phyloP scores from a whole-genome alignment of 2,113 vertebrate species.

The Trogon surrucura region DNA sequence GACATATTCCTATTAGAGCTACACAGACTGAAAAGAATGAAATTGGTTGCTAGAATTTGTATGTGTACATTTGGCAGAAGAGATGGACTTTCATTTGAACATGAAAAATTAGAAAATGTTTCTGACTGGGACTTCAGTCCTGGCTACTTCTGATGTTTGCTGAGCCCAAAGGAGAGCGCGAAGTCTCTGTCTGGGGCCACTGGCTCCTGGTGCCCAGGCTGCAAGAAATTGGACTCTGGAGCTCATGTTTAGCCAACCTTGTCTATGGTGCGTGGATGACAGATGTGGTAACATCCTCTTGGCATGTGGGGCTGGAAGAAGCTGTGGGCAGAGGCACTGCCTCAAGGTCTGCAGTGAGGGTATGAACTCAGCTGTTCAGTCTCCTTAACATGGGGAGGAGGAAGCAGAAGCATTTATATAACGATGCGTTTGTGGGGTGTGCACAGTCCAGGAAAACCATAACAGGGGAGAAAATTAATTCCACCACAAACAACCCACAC shows the following conservation, averaged over 20 bases:
- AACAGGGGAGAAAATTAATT: not conserved
- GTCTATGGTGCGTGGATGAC: not conserved
- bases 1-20: not conserved
- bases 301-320: not conserved
- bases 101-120: not conserved
- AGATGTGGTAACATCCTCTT: not conserved
- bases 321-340: not conserved
- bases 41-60: not conserved
- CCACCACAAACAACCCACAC: rapidly evolving
- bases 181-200: not conserved
- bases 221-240: not conserved
- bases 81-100: not conserved
- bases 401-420: not conserved
- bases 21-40: not conserved
- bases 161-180: not conserved
- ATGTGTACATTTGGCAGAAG: not conserved
- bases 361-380: not conserved
- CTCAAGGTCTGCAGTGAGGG: rapidly evolving
- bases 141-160: not conserved
- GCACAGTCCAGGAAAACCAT: not conserved
- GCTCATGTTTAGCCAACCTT: not conserved
- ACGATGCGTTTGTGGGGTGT: not conserved
- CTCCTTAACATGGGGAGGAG: too few relatives aligned
- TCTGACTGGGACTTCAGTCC: not conserved
- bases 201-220: not conserved